phyloP scores from a whole-genome alignment of 2,113 vertebrate genomes.

The Seriola dumerili region DNA sequence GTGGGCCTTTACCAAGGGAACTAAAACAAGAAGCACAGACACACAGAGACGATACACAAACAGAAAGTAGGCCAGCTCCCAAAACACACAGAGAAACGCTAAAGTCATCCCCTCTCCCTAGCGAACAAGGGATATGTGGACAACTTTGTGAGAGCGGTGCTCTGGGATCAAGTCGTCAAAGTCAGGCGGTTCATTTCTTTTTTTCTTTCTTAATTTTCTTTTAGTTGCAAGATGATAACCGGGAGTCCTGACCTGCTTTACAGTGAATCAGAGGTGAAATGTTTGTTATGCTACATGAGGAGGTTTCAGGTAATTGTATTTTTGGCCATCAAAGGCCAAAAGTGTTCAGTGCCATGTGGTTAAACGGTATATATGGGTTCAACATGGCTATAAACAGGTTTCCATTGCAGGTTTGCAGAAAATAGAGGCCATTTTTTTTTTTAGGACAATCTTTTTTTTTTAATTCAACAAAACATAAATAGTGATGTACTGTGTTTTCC shows the following conservation, averaged over 20 bases:
- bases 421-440: too few species aligned
- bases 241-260: neutral
- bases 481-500: too few species aligned
- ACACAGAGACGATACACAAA: conserved; percentile 58
- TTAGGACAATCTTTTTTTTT: too few species aligned
- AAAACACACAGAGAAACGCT: conserved; percentile 51
- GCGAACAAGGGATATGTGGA: neutral
- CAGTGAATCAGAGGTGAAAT: neutral
- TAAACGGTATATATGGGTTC: too few species aligned
- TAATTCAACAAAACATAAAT: too few species aligned
- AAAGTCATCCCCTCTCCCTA: conserved; percentile 26
- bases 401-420: too few species aligned
- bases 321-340: too few species aligned
- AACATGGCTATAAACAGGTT: too few species aligned
- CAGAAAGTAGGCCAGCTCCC: conserved; percentile 67
- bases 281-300: neutral
- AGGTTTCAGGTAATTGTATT: too few species aligned
- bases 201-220: conserved; percentile 4
- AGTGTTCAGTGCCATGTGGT: too few species aligned
- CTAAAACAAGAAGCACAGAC: conserved; percentile 40
- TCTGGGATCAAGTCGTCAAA: conserved; percentile 1
- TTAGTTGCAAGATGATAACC: neutral
- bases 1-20: conserved; percentile 39
- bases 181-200: neutral
- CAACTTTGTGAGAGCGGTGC: neutral